Conservation (phyloP, 2,113 vertebrate genomes). For the Tragelaphus scriptus region DNA sequence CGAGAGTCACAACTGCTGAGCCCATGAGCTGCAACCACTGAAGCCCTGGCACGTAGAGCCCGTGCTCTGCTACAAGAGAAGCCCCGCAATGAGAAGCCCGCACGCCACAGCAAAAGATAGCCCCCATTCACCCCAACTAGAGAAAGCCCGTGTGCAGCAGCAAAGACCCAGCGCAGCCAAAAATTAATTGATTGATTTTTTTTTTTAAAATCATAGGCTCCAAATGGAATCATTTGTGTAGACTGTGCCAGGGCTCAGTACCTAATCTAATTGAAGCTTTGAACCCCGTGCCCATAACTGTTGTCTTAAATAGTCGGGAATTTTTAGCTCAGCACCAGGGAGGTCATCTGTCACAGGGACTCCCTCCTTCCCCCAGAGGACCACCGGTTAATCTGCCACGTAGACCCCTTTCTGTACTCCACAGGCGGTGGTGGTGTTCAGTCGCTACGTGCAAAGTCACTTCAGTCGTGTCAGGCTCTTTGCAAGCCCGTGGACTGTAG, state of each 20-base stretch:
- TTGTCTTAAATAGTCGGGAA: not conserved
- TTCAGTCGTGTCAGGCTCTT: not conserved
- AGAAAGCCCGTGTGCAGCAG: not conserved
- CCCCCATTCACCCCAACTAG: not conserved
- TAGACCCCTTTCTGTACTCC: not conserved
- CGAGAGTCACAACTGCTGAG: not conserved
- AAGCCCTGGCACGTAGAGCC: fast-evolving
- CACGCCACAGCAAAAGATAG: not conserved
- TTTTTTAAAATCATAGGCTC: not conserved
- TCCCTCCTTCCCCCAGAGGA: not conserved
- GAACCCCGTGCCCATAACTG: not conserved
- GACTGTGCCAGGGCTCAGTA: not conserved
- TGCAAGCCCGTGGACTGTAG: not conserved
- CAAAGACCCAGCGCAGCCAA: not conserved
- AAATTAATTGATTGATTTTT: not conserved
- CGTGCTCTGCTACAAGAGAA: not conserved
- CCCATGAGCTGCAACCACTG: not conserved
- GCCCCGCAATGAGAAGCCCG: fast-evolving
- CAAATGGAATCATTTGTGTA: not conserved
- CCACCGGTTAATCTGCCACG: not conserved
- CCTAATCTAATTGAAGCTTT: not conserved
- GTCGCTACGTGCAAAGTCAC: fast-evolving
- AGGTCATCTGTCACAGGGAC: not conserved
- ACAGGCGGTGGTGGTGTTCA: not conserved
- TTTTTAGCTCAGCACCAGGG: not conserved